These are phyloP conservation scores for Charaxes varanes DNA, from an alignment of 1,140 invertebrate genomes.

Conservation along the genomic window DNA sequence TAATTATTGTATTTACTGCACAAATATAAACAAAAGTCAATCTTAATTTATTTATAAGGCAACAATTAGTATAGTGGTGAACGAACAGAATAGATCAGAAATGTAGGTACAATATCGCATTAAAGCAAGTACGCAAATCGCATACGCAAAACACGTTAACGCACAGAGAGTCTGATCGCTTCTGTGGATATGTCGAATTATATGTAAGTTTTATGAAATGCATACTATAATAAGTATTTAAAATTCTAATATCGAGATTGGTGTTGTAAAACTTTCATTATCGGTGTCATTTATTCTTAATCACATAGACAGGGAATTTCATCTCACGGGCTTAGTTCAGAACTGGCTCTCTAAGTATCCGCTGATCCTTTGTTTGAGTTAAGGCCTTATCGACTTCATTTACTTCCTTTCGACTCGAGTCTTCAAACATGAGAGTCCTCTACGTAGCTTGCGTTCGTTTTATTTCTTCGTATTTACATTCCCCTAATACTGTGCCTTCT, in stretches of 20 bases:
- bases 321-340: constrained; percentile 3
- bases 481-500: constrained; percentile 67
- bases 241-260: constrained; percentile 34
- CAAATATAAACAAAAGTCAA: constrained; percentile 46
- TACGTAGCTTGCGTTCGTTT: no score
- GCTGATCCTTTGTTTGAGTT: constrained; percentile 1
- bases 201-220: constrained; percentile 39
- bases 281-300: constrained; percentile 26
- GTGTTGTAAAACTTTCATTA: constrained; percentile 39
- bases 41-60: constrained; percentile 48
- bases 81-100: constrained; percentile 41
- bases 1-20: constrained; percentile 32
- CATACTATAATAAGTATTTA: constrained; percentile 33
- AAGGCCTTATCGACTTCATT: not conserved
- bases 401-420: constrained; percentile 10
- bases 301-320: constrained; percentile 13
- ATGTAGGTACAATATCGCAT: constrained; percentile 14
- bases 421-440: constrained; percentile 11
- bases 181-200: constrained; percentile 34
- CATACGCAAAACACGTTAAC: constrained; percentile 3
- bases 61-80: constrained; percentile 39
- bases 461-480: constrained; percentile 34
- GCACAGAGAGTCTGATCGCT: constrained; percentile 32
- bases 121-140: constrained; percentile 9
- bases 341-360: not conserved